Base-by-base conservation (phyloP, 2,797 vertebrate genomes). In the Odontamblyopus rebecca region DNA sequence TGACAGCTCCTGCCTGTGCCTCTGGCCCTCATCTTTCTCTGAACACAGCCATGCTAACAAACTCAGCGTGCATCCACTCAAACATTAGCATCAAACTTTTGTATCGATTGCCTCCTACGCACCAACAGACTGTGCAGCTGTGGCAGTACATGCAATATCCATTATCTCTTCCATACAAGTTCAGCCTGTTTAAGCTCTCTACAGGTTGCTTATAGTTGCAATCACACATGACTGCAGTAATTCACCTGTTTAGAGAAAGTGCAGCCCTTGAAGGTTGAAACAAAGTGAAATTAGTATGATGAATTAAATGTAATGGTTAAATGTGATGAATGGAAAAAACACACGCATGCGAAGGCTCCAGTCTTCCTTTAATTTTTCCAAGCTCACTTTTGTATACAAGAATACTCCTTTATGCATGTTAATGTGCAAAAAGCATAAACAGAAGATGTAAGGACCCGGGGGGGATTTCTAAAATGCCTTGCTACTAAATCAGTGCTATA, bases 161-260 rank as follows among this genome's bases (percentile, higher is more conserved):
- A 76, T 2, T 60, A 61, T 71, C 59, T 75, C 57, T 73, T 74
- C 50, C 66, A 48, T 6, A 63, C 32, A 73, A 66, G 68, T 44
- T 50, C 23, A 50, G 26, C 44, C 26, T 69, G 71, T 67, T 32
- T 48, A 48, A 48, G 44, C 44, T 48, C 44, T 78, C 51, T 67
- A 61, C 35, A 57, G 23, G 54, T 26, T 65, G 59, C 67, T 51
- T 48, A 27, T 51, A 78, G 77, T 26, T 56, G 56, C 27, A 78
- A 67, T 69, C 70, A 82, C 57, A 73, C 73, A 82, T 48, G 44
- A 48, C 44, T 48, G 74, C 71, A 29, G 69, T 72, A 76, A 73
- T 84, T 90, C 86, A 90, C 87, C 89, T 90, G 84, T 64, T 83
- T 68, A 79, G 67, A 83, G 73, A 77, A 83, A 74, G 75, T 44